Base-by-base conservation (phyloP, 2,797 vertebrate genomes). In the Cossypha heuglini region DNA sequence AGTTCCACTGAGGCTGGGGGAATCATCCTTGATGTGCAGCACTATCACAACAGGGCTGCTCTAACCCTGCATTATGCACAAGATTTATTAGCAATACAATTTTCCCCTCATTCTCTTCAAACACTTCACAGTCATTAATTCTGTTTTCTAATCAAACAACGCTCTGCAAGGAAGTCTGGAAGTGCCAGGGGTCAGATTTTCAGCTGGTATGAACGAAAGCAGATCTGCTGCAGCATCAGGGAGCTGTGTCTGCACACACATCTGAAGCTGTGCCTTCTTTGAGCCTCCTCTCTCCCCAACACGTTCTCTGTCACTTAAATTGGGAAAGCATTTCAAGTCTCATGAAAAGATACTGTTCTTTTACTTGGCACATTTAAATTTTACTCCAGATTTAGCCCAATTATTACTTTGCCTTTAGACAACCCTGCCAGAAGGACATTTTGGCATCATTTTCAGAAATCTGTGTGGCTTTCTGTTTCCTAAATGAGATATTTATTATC, bases 401-500 rank as follows among this genome's bases (percentile, higher is more conserved):
- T 42, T 77, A 38, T 42, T 63, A 9, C 14, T 79, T 61, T 64
- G 59, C 22, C 35, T 90, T 72, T 20, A 81, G 59, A 76, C 57
- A 93, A 1, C 24, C 24, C 73, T 87, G 42, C 35, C 66, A 94
- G 84, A 81, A 0, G 0, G 48, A 49, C 25, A 19, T 54, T 84
- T 82, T 77, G 35, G 26, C 0, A 0, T 77, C 2, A 1, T 54
- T 68, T 79, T 16, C 33, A 91, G 48, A 89, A 90, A 74, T 52
- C 78, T 66, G 7, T 59, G n/a, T 55, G 35, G 31, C 28, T 94
- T 87, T 91, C 43, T 63, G 42, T 63, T 94, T 88, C 63, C 73
- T 89, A 82, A 95, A 79, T 15, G 9, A 68, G 59, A 35, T 73
- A 69, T 78, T 94, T 91, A 66, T 93, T 74, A 78, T 62, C 68